Evolutionary conservation across 2,888 invertebrate species (phyloP).

Genomic region (Drosophila melanosoma): DNA sequence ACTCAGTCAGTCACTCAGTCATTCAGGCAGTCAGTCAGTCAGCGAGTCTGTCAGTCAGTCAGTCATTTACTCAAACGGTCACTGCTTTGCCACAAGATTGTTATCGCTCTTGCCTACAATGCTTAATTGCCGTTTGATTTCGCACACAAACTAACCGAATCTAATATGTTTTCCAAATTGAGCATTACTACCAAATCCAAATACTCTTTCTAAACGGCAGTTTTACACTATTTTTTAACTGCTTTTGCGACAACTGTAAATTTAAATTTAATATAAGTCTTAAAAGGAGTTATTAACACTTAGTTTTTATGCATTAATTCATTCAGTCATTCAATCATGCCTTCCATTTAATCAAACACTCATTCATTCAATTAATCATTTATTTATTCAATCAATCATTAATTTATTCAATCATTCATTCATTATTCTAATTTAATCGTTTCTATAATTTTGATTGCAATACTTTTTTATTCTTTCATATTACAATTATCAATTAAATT

Average conservation of each 20-base stretch:
- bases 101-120: constrained; percentile 67
- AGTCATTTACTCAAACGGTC: constrained; percentile 41
- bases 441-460: not conserved
- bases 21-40: constrained; percentile 32
- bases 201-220: not conserved
- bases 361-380: too few species aligned
- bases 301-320: too few species aligned
- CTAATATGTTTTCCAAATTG: constrained; percentile 7
- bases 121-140: constrained; percentile 73
- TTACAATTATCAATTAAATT: not conserved
- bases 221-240: not conserved
- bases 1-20: constrained; percentile 34
- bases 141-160: constrained; percentile 31
- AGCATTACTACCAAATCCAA: not conserved
- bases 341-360: too few species aligned
- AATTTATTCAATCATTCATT: too few species aligned
- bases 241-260: not conserved
- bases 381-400: too few species aligned
- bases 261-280: not conserved
- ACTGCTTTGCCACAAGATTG: constrained; percentile 68
- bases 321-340: too few species aligned
- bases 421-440: too few species aligned
- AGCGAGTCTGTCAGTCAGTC: constrained; percentile 28
- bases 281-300: too few species aligned
- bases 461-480: not conserved